A percentile compares a stretch with the other conserved stretches of the same genome.
Evolutionary conservation across 2,888 invertebrate genomes (phyloP).

Genomic region (Apamea anceps): DNA sequence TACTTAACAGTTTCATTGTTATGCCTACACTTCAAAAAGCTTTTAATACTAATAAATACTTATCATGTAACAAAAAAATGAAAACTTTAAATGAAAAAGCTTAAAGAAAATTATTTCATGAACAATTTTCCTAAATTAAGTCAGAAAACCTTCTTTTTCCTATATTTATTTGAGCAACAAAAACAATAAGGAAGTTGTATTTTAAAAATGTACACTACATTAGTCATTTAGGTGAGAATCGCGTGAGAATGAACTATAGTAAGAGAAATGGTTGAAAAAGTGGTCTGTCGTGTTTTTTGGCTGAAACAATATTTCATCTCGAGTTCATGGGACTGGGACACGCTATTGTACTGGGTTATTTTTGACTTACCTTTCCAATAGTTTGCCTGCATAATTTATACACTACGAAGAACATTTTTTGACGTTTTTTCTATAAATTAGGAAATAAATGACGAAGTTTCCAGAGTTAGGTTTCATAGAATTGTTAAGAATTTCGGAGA

Average conservation of each 20-base stretch:
- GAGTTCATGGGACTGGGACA: conserved; percentile 74
- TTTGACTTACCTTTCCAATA: conserved; percentile 75
- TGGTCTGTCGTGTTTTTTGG: conserved; percentile 77
- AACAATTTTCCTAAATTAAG: conserved; percentile 29
- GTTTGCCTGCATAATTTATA: conserved; percentile 75
- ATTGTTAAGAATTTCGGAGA: not conserved
- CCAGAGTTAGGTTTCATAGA: no score
- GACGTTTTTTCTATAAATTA: conserved; percentile 29
- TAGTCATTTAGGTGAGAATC: conserved; percentile 71
- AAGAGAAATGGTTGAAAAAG: conserved; percentile 69
- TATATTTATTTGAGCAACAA: conserved; percentile 43
- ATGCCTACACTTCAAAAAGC: not conserved
- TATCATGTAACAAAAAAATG: not conserved
- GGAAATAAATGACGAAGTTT: not conserved
- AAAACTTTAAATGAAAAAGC: not conserved
- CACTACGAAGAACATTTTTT: conserved; percentile 55
- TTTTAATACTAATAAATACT: no score
- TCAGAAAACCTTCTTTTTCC: conserved; percentile 9
- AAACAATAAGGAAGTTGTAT: conserved; percentile 62
- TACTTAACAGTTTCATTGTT: not conserved
- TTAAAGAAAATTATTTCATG: not conserved
- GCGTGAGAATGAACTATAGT: conserved; percentile 73
- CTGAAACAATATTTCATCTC: conserved; percentile 84
- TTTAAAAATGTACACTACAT: conserved; percentile 49
- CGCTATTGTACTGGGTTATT: conserved; percentile 76